Conservation (phyloP, 2,888 invertebrate genomes). For the Hydropsyche betteni region DNA sequence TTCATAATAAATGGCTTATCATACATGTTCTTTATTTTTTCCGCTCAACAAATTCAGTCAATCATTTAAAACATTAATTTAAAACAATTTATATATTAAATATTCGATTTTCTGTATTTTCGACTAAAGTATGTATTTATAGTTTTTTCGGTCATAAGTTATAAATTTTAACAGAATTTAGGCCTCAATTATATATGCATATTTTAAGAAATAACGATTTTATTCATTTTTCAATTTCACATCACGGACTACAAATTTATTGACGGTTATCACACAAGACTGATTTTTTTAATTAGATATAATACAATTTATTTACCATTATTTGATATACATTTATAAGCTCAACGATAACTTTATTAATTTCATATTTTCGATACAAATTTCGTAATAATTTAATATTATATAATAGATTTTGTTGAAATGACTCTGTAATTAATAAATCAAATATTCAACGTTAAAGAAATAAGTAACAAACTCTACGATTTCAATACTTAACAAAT, state of each 20-base stretch:
- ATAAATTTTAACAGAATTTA: not conserved
- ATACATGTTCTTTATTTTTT: not conserved
- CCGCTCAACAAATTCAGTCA: not conserved
- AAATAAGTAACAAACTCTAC: too few species aligned
- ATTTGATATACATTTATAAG: conserved; percentile 47
- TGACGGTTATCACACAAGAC: conserved; percentile 10
- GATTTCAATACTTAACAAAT: too few species aligned
- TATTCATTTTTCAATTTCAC: conserved; percentile 13
- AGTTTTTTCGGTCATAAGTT: not conserved
- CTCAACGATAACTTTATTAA: conserved; percentile 47
- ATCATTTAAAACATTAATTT: not conserved
- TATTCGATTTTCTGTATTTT: not conserved
- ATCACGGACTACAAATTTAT: conserved; percentile 11
- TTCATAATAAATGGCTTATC: conserved; percentile 1
- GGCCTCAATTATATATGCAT: conserved; percentile 3
- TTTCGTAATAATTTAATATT: not conserved
- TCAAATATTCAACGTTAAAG: too few species aligned
- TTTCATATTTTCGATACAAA: conserved; percentile 18
- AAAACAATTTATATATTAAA: not conserved
- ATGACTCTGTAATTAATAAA: not conserved
- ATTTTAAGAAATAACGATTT: too few species aligned
- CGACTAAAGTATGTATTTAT: conserved; percentile 1
- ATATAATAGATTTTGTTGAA: conserved; percentile 1
- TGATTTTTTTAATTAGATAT: not conserved
- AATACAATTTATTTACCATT: conserved; percentile 2